Base-by-base conservation (phyloP, 2,113 vertebrate species). In the Meleagris gallopavo region DNA sequence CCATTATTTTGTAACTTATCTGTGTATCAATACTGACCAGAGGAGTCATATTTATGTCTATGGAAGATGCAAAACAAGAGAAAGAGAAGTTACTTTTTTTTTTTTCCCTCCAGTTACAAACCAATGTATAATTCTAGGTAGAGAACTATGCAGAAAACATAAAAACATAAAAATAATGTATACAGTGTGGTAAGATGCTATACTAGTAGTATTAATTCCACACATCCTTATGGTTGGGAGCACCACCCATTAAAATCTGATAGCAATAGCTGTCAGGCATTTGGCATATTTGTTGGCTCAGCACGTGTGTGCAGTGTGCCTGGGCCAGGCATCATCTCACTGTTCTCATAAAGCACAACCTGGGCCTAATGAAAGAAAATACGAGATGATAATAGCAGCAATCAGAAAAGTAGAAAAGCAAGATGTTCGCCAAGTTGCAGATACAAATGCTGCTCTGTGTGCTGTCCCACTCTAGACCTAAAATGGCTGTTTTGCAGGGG, bases 401-500 rank as follows among this genome's bases (percentile, higher is more conserved):
- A 54, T 8, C 43, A 18, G 43, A 54, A 85, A 93, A 96, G 83
- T 80, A 86, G 34, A 86, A 88, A 84, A 90, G 83, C 41, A 13
- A 67, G 82, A 72, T 61, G n/a, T n/a, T 91, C 50, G 4, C 41
- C 18, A 54, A 80, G 83, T 8, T 64, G 79, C 66, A 15, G 3
- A 29, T 14, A 70, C 74, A 24, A 86, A 72, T 34, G 81, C 41
- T 38, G 73, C 29, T 21, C 9, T 85, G 71, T 22, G 41, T 84
- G 78, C 17, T 95, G 93, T 93, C 96, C 96, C 76, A 24, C 40
- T 88, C 87, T 58, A 82, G 89, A 95, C 89, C 88, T 98, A 97
- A 98, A 97, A 98, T 97, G 97, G 97, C 97, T 97, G 97, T 95
- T 97, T 88, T 92, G 93, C 96, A 96, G 93, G 86, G 73, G 86